Evolutionary conservation across 2,888 invertebrate genomes (phyloP).

Genomic region (Stramonita haemastoma): DNA sequence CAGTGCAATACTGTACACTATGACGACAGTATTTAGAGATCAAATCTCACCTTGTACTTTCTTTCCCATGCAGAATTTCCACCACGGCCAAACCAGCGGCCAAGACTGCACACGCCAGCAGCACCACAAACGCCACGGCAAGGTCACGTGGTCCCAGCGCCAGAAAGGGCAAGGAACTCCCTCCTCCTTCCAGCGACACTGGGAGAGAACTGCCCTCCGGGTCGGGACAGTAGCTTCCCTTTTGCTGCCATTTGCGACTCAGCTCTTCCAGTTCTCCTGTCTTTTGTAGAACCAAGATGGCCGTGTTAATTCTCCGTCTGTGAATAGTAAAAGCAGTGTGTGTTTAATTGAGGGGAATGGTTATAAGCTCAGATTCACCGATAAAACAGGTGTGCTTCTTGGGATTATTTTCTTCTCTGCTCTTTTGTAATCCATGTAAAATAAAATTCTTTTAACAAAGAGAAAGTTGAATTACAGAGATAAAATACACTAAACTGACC

Average conservation of each 20-base stretch:
- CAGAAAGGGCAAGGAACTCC: neutral
- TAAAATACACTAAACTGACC: too few relatives aligned
- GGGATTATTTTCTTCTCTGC: neutral
- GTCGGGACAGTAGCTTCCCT: constrained; percentile 32
- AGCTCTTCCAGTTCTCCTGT: constrained; percentile 21
- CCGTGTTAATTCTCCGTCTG: constrained; percentile 20
- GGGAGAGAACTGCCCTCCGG: constrained; percentile 35
- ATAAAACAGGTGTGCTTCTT: neutral
- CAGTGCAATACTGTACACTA: too few relatives aligned
- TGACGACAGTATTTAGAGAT: too few relatives aligned
- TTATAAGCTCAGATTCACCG: neutral
- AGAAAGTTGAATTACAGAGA: too few relatives aligned
- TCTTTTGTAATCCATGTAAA: too few relatives aligned
- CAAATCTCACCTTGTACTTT: constrained; percentile 2
- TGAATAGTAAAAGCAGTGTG: neutral
- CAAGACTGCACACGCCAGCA: constrained; percentile 26
- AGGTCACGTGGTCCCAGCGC: constrained; percentile 38
- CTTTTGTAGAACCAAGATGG: constrained; percentile 22
- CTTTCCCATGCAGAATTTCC: constrained; percentile 20
- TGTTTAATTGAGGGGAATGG: neutral
- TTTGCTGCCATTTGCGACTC: constrained; percentile 20
- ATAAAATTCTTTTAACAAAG: too few relatives aligned
- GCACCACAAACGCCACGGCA: constrained; percentile 25
- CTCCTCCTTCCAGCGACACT: constrained; percentile 6
- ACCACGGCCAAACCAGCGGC: constrained; percentile 1